Percentiles rank a stretch among this genome's conserved stretches.
Evolutionary conservation across 2,888 invertebrate species (phyloP).

Genomic region (Venusia cambrica): DNA sequence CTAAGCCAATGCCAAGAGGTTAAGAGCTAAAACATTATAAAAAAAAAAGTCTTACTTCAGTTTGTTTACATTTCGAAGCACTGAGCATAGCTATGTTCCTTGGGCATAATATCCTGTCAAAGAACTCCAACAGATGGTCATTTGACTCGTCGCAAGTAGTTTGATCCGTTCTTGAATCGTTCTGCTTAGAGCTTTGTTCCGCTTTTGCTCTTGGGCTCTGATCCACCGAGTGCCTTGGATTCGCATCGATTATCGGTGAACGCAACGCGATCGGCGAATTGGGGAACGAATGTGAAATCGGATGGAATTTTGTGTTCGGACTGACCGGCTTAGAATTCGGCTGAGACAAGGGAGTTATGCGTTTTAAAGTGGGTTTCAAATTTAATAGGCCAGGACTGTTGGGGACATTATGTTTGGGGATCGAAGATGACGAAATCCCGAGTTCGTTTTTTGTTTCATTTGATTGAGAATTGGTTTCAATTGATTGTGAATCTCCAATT

Average conservation of each 20-base stretch:
- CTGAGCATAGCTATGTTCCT: slow-evolving; percentile 61
- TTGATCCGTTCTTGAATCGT: slow-evolving; percentile 10
- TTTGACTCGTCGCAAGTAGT: slow-evolving; percentile 21
- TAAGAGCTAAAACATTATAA: too few species aligned
- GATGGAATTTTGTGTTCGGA: slow-evolving; percentile 10
- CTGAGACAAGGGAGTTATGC: slow-evolving; percentile 5
- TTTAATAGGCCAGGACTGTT: slow-evolving; percentile 4
- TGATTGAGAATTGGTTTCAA: not conserved
- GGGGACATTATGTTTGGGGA: not conserved
- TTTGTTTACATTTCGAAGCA: slow-evolving; percentile 31
- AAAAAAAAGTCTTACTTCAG: too few species aligned
- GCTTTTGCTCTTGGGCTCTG: not conserved
- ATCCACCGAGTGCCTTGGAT: slow-evolving; percentile 4
- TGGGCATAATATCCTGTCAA: slow-evolving; percentile 62
- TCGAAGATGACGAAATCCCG: not conserved
- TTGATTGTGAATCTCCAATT: not conserved
- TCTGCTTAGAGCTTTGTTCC: slow-evolving; percentile 2
- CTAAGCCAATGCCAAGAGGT: too few species aligned
- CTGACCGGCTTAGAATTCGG: slow-evolving; percentile 2
- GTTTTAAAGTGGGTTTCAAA: slow-evolving; percentile 5
- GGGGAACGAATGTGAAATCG: not conserved
- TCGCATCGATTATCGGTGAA: slow-evolving; percentile 8
- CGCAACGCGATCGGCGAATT: slow-evolving; percentile 11
- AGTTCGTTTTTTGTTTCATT: not conserved
- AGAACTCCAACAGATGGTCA: slow-evolving; percentile 45